Evolutionary conservation across 2,888 invertebrate species (phyloP).

Genomic region (Acronicta psi): DNA sequence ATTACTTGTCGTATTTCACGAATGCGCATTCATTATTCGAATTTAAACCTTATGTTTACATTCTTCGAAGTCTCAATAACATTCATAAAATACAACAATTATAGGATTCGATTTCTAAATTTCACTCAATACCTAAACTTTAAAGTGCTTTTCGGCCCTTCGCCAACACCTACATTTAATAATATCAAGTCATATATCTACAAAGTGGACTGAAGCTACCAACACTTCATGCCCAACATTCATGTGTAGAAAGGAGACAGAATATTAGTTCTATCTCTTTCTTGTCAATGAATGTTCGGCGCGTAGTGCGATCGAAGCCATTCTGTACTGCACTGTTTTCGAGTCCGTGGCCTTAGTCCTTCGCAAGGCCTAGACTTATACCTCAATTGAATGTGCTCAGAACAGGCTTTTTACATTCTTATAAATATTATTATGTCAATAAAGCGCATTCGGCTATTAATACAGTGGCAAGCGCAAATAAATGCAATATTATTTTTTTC

Average conservation of each 20-base stretch:
- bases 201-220: constrained; percentile 43
- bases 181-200: constrained; percentile 51
- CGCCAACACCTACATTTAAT: constrained; percentile 55
- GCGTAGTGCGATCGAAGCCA: constrained; percentile 7
- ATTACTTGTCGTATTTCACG: background rate
- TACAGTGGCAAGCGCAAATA: constrained; percentile 43
- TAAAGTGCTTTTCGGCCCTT: constrained; percentile 38
- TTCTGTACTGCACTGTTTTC: constrained; percentile 16
- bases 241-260: constrained; percentile 12
- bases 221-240: constrained; percentile 16
- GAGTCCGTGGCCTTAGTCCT: constrained; percentile 21
- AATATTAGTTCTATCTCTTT: constrained; percentile 9
- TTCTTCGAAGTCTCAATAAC: background rate
- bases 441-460: constrained; percentile 32
- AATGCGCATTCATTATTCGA: background rate
- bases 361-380: constrained; percentile 13
- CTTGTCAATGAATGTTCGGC: constrained; percentile 8
- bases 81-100: background rate
- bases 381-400: constrained; percentile 28
- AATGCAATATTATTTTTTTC: constrained; percentile 17
- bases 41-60: background rate
- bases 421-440: constrained; percentile 27
- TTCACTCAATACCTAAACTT: constrained; percentile 18
- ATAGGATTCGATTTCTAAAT: constrained; percentile 10
- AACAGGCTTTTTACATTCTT: constrained; percentile 18